phyloP scores from a whole-genome alignment of 2,888 invertebrate genomes.

The Brachyptera putata region DNA sequence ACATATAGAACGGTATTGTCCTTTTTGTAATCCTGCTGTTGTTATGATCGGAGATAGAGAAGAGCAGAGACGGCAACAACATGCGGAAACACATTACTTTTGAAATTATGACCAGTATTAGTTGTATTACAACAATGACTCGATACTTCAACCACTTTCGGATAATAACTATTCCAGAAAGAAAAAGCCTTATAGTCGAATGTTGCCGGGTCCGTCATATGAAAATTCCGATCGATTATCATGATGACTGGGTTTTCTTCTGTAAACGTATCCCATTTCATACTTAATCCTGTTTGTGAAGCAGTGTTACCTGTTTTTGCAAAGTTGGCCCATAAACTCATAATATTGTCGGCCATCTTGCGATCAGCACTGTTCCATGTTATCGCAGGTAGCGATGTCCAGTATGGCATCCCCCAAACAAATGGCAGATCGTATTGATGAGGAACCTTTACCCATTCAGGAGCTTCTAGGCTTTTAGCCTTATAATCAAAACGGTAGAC shows the following conservation, averaged over 20 bases:
- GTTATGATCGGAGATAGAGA: not conserved
- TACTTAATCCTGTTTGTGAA: slow-evolving; percentile 61
- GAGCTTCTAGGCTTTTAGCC: slow-evolving; percentile 50
- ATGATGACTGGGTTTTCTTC: slow-evolving; percentile 64
- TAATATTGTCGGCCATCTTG: slow-evolving; percentile 71
- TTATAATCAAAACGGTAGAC: slow-evolving; percentile 67
- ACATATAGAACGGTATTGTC: no score
- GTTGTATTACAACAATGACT: slow-evolving; percentile 68
- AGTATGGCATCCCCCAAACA: slow-evolving; percentile 75
- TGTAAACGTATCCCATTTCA: slow-evolving; percentile 70
- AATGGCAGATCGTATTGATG: slow-evolving; percentile 79
- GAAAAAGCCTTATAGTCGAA: slow-evolving; percentile 73
- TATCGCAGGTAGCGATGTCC: slow-evolving; percentile 51
- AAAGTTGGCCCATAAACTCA: slow-evolving; percentile 78
- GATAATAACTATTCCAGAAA: slow-evolving; percentile 83
- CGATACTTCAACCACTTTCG: slow-evolving; percentile 66
- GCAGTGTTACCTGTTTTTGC: slow-evolving; percentile 63
- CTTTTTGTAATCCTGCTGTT: not conserved
- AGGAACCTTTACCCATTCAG: slow-evolving; percentile 75
- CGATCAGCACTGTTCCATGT: slow-evolving; percentile 75
- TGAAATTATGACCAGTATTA: not conserved
- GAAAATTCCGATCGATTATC: slow-evolving; percentile 71
- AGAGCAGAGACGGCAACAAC: not conserved
- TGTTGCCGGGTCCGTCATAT: slow-evolving; percentile 63
- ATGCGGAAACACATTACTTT: not conserved